Conservation (phyloP, 2,888 invertebrate species). For the Stratiomys singularior region DNA sequence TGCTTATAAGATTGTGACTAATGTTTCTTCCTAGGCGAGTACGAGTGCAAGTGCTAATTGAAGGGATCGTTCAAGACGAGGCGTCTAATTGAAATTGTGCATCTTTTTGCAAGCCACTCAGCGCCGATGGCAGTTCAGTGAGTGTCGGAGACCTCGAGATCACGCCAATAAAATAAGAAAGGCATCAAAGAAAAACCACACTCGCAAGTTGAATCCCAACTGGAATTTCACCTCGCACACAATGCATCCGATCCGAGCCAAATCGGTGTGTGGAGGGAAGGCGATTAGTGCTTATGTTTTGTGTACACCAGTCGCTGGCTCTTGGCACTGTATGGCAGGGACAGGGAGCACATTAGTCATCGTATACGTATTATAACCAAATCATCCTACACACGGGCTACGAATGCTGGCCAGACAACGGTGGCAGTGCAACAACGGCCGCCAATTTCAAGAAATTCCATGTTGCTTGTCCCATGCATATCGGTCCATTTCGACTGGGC, state of each 20-base stretch:
- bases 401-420: background rate
- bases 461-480: background rate
- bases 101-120: background rate
- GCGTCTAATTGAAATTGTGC: background rate
- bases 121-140: background rate
- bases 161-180: background rate
- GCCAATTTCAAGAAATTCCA: background rate
- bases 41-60: slow-evolving; percentile 8
- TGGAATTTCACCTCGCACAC: slow-evolving; percentile 9
- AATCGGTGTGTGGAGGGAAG: background rate
- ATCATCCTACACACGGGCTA: slow-evolving; percentile 21
- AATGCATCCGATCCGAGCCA: background rate
- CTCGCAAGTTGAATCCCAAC: background rate
- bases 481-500: background rate
- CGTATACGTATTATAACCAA: slow-evolving; percentile 1
- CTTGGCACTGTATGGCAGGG: slow-evolving; percentile 15
- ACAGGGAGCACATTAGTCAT: slow-evolving; percentile 15
- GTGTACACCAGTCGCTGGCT: background rate
- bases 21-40: background rate
- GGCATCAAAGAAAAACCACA: background rate
- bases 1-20: background rate
- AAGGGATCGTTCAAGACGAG: background rate
- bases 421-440: background rate
- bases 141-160: background rate
- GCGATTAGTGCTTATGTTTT: background rate